Percentiles rank a stretch among this genome's conserved stretches.
These are phyloP conservation scores for Thereva nobilitata DNA, from an alignment of 2,888 invertebrate genomes.

Conservation along the genomic window DNA sequence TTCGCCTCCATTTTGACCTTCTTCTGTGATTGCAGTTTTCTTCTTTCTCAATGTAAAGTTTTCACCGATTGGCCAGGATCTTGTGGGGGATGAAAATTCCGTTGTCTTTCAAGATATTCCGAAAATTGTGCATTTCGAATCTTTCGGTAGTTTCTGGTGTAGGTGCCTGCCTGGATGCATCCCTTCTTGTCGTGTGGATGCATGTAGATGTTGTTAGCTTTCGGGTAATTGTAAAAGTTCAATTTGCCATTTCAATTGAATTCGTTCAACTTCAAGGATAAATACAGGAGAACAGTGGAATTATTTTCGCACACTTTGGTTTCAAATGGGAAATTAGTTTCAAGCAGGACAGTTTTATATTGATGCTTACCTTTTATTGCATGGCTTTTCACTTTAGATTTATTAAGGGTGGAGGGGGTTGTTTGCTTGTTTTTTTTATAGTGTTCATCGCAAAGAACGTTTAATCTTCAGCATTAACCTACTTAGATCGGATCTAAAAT, in stretches of 20 bases:
- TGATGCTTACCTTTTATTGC: too few relatives aligned
- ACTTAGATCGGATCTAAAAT: too few relatives aligned
- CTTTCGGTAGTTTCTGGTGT: too few relatives aligned
- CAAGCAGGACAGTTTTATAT: too few relatives aligned
- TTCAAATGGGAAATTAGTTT: not conserved
- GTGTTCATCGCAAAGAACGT: too few relatives aligned
- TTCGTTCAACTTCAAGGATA: conserved; percentile 16
- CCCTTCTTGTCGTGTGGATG: conserved; percentile 7
- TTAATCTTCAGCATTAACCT: too few relatives aligned
- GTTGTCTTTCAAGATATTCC: conserved; percentile 21
- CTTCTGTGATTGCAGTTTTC: conserved; percentile 11
- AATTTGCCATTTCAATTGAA: conserved; percentile 35
- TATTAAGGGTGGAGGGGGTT: too few relatives aligned
- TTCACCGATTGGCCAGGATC: conserved; percentile 7
- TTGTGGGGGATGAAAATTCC: conserved; percentile 17
- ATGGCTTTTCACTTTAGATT: too few relatives aligned
- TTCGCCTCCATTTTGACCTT: conserved; percentile 18
- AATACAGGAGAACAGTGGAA: not conserved
- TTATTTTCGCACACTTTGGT: conserved; percentile 8
- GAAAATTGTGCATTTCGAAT: conserved; percentile 8
- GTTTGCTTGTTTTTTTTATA: too few relatives aligned
- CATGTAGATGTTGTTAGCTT: conserved; percentile 19
- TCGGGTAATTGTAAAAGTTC: conserved; percentile 34
- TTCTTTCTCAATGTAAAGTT: conserved; percentile 6
- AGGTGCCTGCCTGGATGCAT: not conserved